These are phyloP conservation scores for Penaeus chinensis DNA, from an alignment of 1,140 invertebrate genomes.

Conservation along the genomic window DNA sequence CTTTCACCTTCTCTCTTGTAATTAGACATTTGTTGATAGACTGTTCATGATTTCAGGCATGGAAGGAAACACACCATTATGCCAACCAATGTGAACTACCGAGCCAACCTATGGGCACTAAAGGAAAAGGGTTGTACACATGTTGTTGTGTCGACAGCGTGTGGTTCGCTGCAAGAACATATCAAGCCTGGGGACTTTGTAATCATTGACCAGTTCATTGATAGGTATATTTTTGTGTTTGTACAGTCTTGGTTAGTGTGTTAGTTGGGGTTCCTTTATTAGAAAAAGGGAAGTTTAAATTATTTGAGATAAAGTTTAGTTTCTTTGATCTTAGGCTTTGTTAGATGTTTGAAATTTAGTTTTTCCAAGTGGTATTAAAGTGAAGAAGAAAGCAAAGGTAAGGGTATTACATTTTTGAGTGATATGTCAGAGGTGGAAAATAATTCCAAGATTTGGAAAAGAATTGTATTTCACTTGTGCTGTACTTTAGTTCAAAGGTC, in stretches of 20 bases:
- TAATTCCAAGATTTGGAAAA: too few relatives aligned
- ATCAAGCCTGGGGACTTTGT: slow-evolving; percentile 91
- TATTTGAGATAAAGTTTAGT: too few relatives aligned
- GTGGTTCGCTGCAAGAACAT: slow-evolving; percentile 90
- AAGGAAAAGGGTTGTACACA: slow-evolving; percentile 90
- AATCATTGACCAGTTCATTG: slow-evolving; percentile 93
- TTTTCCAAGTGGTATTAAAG: too few relatives aligned
- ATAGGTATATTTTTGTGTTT: slow-evolving; percentile 73
- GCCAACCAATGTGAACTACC: slow-evolving; percentile 91
- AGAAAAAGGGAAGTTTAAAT: too few relatives aligned
- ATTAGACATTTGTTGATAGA: neutral
- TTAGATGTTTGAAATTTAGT: too few relatives aligned
- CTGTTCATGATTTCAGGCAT: slow-evolving; percentile 76
- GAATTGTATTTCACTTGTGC: too few relatives aligned
- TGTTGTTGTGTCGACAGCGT: slow-evolving; percentile 90
- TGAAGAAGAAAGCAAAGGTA: neutral
- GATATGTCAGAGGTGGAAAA: neutral
- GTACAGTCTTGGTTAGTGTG: neutral
- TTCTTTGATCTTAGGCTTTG: too few relatives aligned
- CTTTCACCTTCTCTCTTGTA: too few relatives aligned
- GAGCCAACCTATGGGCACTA: slow-evolving; percentile 96
- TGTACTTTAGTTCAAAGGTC: neutral
- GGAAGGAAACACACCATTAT: slow-evolving; percentile 84
- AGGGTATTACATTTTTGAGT: neutral
- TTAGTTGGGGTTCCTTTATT: too few relatives aligned